Evolutionary conservation across 2,113 vertebrate genomes (phyloP).

Genomic region (Okapia johnstoni): DNA sequence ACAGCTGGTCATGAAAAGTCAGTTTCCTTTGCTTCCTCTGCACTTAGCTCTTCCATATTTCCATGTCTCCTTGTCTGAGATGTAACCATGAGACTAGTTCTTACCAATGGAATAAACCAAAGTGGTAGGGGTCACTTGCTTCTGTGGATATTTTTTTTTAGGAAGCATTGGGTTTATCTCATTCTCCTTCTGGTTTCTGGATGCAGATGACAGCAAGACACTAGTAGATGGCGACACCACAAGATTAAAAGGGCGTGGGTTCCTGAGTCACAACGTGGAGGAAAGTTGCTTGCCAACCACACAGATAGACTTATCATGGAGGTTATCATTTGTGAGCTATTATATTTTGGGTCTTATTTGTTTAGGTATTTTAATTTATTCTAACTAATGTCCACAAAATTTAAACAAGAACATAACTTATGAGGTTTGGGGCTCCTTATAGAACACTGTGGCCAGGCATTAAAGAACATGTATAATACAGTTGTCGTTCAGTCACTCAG

Average conservation of each 20-base stretch:
- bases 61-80: not conserved
- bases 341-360: not conserved
- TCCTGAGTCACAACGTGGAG: not conserved
- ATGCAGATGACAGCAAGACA: not conserved
- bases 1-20: not conserved
- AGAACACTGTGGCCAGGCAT: not conserved
- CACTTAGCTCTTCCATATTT: not conserved
- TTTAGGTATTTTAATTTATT: not conserved
- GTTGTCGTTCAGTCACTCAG: not conserved
- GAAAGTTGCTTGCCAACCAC: not conserved
- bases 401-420: not conserved
- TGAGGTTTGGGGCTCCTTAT: not conserved
- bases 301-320: rapidly evolving
- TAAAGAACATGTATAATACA: not conserved
- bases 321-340: not conserved
- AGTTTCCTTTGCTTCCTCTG: not conserved
- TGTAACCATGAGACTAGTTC: not conserved
- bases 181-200: too few relatives aligned
- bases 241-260: not conserved
- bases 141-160: not conserved
- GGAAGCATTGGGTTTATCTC: not conserved
- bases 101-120: not conserved
- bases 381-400: rapidly evolving
- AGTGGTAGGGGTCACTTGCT: rapidly evolving
- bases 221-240: rapidly evolving